Evolutionary conservation across 2,113 vertebrate species (phyloP).

Genomic region (Anser brachyrhynchus): DNA sequence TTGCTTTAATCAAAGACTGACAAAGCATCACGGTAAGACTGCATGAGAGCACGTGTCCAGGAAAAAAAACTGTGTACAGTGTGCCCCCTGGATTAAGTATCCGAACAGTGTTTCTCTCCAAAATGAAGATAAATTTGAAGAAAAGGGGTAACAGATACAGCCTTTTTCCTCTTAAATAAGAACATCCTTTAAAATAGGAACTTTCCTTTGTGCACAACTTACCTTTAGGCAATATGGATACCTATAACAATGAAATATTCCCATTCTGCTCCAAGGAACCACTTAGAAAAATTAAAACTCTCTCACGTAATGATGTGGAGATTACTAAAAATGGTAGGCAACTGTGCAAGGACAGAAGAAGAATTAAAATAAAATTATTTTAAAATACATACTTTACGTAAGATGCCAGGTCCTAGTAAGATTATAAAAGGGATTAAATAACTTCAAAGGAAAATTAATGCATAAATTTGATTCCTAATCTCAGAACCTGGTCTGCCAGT

Average conservation of each 20-base stretch:
- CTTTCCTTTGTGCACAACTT: neutral
- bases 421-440: constrained; percentile 62
- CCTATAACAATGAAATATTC: neutral
- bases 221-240: neutral
- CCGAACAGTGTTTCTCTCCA: neutral
- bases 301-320: neutral
- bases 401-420: constrained; percentile 41
- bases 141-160: neutral
- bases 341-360: neutral
- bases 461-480: constrained; percentile 29
- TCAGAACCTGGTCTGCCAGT: constrained; percentile 17
- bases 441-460: constrained; percentile 68
- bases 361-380: constrained; percentile 23
- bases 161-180: neutral
- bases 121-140: neutral
- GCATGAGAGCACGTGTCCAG: neutral
- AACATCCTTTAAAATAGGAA: neutral
- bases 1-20: neutral
- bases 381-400: neutral
- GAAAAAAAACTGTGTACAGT: neutral
- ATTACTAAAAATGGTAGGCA: constrained; percentile 18
- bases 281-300: constrained; percentile 4
- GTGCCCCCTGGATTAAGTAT: neutral
- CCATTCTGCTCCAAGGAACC: neutral
- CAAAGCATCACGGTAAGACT: neutral